Base-by-base conservation (phyloP, 2,113 vertebrate species). In the Rallus limicola region DNA sequence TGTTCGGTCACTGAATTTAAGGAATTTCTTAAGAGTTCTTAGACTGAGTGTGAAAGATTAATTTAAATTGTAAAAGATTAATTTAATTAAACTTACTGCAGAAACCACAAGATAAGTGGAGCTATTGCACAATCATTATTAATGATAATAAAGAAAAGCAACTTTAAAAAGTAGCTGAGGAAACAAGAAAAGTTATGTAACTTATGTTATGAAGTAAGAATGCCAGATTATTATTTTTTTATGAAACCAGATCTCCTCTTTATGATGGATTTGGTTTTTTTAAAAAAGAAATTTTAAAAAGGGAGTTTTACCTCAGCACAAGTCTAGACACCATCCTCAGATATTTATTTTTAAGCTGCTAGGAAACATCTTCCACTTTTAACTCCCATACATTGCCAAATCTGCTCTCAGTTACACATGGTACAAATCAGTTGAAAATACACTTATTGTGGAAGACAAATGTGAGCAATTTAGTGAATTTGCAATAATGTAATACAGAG, bases 281-380 rank as follows among this genome's bases (percentile, higher is more conserved):
- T 75, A 70, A 20, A 92, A 78, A 70, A 14, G 90, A 59, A 25
- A 38, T 82, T 36, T 36, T 36, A 36, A 36, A 52, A 87, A 80
- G 74, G 70, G 18, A 78, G 12, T 38, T 92, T 94, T 86, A 86
- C 46, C 60, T 77, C 88, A 90, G 68, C 52, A 70, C 46, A 88
- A 83, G 89, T 88, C 89, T 94, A 93, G 84, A 91, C 86, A 92
- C 10, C 31, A 79, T 95, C 72, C 86, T 88, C 58, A 77, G 34
- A 77, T 88, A 93, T 56, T 97, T 88, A 83, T 88, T 96, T 96
- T 95, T 90, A 90, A 92, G 80, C 72, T 75, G 29, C 68, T 68
- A 69, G 28, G 83, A 90, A 92, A 94, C 34, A 62, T 81, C 34
- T 78, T 67, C 62, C 1, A 3, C 80, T 86, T 96, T 81, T 75